Evolutionary conservation across 2,113 vertebrate genomes (phyloP), one percentile per base, ranked within the genome.

Genomic region (Dissostichus mawsoni): DNA sequence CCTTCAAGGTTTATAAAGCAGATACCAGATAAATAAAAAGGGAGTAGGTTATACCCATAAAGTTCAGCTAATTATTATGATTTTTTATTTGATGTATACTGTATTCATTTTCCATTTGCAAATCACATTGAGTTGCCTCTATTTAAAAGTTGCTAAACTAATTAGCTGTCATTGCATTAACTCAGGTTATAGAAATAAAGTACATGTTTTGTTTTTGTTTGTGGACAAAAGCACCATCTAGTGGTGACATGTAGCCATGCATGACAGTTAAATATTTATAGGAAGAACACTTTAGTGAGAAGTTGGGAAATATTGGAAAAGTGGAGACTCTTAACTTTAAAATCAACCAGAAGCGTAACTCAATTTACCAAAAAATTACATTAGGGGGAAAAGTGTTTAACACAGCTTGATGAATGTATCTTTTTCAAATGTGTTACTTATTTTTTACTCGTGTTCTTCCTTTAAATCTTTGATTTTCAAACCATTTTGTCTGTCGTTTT

Each of bases 211-310:
- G 7, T 18, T 65, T 65, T 48, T 59, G 20, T 41, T 55, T 12
- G 14, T 16, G 12, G 6, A 10, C 4, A 0, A 76, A 8, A 59
- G 62, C 87, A 53, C 64, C 82, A 80, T 76, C 88, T 87, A 76
- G 77, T 85, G 88, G 81, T 67, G 5, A 52, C 17, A 16, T 2
- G 9, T 63, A 23, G 45, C 0, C 8, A 23, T 36, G 50, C 51
- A 71, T 29, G 10, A 20, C 6, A 51, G 44, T 1, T 11, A 23
- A 61, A n/a, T 12, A 5, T 10, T 3, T 29, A 29, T 3, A 20
- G 4, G 29, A 29, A 17, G 20, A 55, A 29, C 8, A 16, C 3
- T 59, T 51, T 1, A 25, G 11, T 25, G 29, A 52, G 17, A 13
- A 7, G 33, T 23, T 64, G 1, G 29, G 1, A 56, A 25, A 25